Conservation (phyloP, 2,797 vertebrate genomes). For the Eutrigla gurnardus region DNA sequence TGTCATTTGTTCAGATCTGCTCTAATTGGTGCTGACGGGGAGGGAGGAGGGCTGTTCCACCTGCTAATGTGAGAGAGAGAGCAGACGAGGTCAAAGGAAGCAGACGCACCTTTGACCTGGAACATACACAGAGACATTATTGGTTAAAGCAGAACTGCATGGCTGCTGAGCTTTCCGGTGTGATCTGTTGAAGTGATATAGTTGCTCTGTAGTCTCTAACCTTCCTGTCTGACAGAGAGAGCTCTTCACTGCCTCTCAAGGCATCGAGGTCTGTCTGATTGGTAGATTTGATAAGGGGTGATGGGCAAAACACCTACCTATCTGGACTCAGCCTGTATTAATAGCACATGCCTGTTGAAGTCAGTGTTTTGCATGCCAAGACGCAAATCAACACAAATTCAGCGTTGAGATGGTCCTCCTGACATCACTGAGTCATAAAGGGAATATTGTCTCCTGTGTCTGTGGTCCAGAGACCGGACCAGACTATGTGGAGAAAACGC, state of each 20-base stretch:
- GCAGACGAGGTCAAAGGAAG: constrained; percentile 26
- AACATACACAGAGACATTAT: constrained; percentile 15
- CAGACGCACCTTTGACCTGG: constrained; percentile 49
- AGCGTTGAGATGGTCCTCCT: too few species aligned
- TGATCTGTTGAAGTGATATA: background rate
- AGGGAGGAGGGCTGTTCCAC: constrained; percentile 16
- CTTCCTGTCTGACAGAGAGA: background rate
- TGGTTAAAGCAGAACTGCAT: constrained; percentile 11
- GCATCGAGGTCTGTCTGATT: too few species aligned
- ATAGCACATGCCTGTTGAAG: background rate
- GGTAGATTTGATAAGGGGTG: too few species aligned
- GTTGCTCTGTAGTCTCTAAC: background rate
- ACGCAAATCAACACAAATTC: too few species aligned
- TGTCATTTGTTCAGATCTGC: constrained; percentile 21
- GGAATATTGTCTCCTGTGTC: too few species aligned
- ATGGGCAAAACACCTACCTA: background rate
- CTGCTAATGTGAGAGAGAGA: constrained; percentile 21
- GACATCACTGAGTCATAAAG: too few species aligned
- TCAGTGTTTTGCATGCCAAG: background rate
- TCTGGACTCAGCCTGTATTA: background rate
- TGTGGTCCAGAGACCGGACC: too few species aligned
- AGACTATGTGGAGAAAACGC: too few species aligned
- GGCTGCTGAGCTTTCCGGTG: background rate
- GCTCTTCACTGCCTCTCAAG: background rate
- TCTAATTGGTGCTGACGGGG: constrained; percentile 38